phyloP scores from a whole-genome alignment of 1,140 invertebrate species.

The Adoxophyes honmai region DNA sequence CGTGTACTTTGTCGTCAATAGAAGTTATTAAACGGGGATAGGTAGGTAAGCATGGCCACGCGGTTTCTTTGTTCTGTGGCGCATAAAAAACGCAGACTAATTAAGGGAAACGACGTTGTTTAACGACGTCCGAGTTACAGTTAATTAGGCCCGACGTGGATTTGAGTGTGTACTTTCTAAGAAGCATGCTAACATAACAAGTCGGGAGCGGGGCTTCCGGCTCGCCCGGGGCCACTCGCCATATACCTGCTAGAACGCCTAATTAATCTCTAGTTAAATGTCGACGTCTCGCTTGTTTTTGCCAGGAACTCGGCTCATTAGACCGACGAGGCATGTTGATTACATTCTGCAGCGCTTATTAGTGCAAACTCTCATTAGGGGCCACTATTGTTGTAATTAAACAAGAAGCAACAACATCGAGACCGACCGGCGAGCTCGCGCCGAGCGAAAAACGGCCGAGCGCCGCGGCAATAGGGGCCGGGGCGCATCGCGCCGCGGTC shows the following conservation, averaged over 20 bases:
- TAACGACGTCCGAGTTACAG: not conserved
- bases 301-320: conserved; percentile 72
- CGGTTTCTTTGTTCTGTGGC: conserved; percentile 3
- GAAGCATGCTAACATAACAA: conserved; percentile 16
- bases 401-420: conserved; percentile 64
- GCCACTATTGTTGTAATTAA: conserved; percentile 76
- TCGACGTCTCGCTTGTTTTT: conserved; percentile 67
- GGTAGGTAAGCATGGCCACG: not conserved
- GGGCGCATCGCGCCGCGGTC: conserved; percentile 20
- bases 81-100: conserved; percentile 1
- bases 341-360: conserved; percentile 75
- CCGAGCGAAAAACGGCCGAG: conserved; percentile 46
- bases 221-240: conserved; percentile 37
- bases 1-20: conserved; percentile 67
- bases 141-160: conserved; percentile 12
- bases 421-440: conserved; percentile 34
- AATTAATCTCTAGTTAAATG: conserved; percentile 74
- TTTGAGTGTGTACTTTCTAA: conserved; percentile 17
- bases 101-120: not conserved
- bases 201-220: conserved; percentile 35
- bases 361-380: conserved; percentile 74
- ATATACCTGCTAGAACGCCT: conserved; percentile 60
- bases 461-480: conserved; percentile 29
- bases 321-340: conserved; percentile 73
- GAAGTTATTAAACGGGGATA: conserved; percentile 46